Evolutionary conservation across 1,140 invertebrate species (phyloP).

Genomic region (Apocrypta bakeri): DNA sequence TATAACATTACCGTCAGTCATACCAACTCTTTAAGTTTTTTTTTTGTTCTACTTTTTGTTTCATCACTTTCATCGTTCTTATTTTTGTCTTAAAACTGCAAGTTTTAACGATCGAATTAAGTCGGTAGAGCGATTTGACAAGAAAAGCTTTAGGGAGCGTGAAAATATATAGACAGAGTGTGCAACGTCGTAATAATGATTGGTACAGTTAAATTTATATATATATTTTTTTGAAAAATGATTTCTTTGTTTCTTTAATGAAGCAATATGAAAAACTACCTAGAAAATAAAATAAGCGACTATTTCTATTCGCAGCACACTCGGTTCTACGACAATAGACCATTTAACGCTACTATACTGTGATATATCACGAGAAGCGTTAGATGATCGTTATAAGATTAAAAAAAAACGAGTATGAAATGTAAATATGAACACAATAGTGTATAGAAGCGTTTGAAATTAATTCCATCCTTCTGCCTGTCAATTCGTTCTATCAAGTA

Average conservation of each 20-base stretch:
- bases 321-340: neutral
- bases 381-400: neutral
- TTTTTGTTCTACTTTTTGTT: conserved; percentile 16
- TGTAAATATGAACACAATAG: neutral
- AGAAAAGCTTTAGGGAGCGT: conserved; percentile 2
- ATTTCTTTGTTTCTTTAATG: neutral
- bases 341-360: neutral
- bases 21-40: conserved; percentile 31
- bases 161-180: neutral
- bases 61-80: conserved; percentile 29
- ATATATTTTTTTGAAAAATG: neutral
- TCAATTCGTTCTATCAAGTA: conserved; percentile 42
- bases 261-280: neutral
- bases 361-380: neutral
- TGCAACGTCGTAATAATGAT: neutral
- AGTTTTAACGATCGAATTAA: conserved; percentile 32
- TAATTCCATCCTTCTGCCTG: conserved; percentile 18
- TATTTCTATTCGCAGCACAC: neutral
- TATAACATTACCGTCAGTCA: conserved; percentile 30
- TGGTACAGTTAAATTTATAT: no score
- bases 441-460: conserved; percentile 14
- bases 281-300: neutral
- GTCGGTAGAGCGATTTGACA: conserved; percentile 43
- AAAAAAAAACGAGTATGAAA: neutral
- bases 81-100: conserved; percentile 26